Evolutionary conservation across 2,888 invertebrate species (phyloP), one percentile per base, ranked within the genome.

Genomic region (Gari tellinella): DNA sequence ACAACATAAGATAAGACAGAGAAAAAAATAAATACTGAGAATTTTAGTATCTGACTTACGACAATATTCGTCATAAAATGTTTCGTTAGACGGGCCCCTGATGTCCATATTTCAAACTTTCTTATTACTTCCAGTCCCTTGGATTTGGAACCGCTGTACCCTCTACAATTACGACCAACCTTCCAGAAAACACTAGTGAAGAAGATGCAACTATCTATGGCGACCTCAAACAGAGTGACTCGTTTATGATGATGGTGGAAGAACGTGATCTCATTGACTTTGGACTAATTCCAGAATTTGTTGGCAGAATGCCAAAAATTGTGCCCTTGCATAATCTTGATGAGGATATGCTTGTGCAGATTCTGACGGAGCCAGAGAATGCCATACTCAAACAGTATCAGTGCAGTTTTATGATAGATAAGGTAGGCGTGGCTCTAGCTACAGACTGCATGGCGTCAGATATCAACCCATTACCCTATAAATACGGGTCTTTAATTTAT

Each of bases 261-360:
- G 69, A 52, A 17, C 14, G 26, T 8, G 85, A 85, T 61, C 53
- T 85, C 23, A 69, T 83, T 14, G 56, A 65, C 23, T 85, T 70
- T 70, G 85, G 85, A 46, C 48, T 85, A 40, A 81, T 85, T 46
- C 85, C 85, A 15, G 85, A 85, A 62, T 83, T 85, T 77, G 73
- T 85, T 14, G 84, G 84, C 14, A 67, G 85, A 17, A 69, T 85
- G 55, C 83, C 85, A 10, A 70, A 83, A 14, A 58, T 82, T 45
- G 85, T 79, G 1, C 52, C 79, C 7, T 53, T 87, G 21, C 65
- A 84, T 40, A 70, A 72, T 8, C 67, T 86, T 4, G 63, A 51
- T 40, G 77, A 78, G 25, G 77, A 77, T 5, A 72, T 63, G 61
- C 58, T 86, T 21, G 70, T 84, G 10, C 60, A 60, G 48, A 84